Conservation (phyloP, 2,113 vertebrate species). For the Phainopepla nitens region DNA sequence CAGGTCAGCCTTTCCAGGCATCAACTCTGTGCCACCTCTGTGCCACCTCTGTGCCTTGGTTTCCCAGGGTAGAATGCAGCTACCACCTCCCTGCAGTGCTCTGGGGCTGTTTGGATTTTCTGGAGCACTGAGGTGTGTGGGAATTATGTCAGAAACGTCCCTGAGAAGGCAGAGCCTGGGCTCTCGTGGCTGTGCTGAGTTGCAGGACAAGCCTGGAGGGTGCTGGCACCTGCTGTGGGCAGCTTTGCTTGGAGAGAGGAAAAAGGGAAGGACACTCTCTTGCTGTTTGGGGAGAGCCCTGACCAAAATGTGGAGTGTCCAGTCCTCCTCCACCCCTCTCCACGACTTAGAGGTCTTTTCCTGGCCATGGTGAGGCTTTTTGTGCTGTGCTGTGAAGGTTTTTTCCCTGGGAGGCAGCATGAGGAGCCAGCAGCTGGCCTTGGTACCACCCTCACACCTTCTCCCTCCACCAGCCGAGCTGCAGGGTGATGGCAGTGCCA, state of each 20-base stretch:
- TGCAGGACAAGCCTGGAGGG: neutral
- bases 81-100: neutral
- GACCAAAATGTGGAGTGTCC: neutral
- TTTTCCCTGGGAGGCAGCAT: neutral
- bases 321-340: neutral
- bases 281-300: neutral
- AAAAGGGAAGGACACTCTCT: neutral
- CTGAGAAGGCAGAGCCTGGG: neutral
- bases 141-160: neutral
- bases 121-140: neutral
- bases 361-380: neutral
- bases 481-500: neutral
- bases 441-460: neutral
- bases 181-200: neutral
- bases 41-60: neutral
- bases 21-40: neutral
- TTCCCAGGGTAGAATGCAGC: neutral
- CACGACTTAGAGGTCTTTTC: fast-evolving
- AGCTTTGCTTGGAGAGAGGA: neutral
- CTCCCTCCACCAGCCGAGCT: neutral
- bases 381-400: neutral
- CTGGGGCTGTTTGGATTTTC: neutral
- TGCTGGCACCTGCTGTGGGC: neutral
- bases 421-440: neutral
- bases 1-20: too few relatives aligned